A percentile compares a stretch with the other conserved stretches of the same genome.
Conservation (phyloP, 2,113 vertebrate genomes). For the Cebus imitator region DNA sequence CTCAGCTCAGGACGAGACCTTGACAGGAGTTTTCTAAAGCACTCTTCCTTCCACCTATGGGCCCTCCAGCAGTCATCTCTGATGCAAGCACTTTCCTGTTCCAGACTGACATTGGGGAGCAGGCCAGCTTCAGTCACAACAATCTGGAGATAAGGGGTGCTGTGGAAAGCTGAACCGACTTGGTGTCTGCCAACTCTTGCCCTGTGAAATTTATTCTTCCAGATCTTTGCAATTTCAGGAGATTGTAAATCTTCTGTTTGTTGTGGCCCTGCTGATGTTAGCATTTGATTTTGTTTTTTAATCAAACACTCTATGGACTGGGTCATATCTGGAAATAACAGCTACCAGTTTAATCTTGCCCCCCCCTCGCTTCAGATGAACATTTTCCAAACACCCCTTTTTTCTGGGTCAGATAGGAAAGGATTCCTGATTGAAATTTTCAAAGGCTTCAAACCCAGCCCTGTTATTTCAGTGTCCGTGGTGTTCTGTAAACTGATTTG, state of each 20-base stretch:
- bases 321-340: not conserved
- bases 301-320: not conserved
- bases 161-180: fast-evolving
- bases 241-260: not conserved
- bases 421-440: not conserved
- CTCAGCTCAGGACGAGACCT: not conserved
- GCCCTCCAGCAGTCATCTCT: not conserved
- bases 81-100: not conserved
- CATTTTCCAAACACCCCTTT: not conserved
- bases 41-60: not conserved
- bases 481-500: not conserved
- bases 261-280: not conserved
- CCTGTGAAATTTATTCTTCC: not conserved
- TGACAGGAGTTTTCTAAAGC: not conserved
- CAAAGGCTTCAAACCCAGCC: not conserved
- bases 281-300: not conserved
- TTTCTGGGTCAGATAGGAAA: not conserved
- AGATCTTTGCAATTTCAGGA: not conserved
- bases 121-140: fast-evolving
- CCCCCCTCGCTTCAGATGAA: not conserved
- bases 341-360: not conserved
- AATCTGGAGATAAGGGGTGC: fast-evolving
- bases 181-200: fast-evolving
- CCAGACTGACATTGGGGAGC: fast-evolving
- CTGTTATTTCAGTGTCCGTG: fast-evolving